Percentiles rank a stretch among this genome's conserved stretches.
phyloP scores from a whole-genome alignment of 2,113 vertebrate genomes.

The Ailuropoda melanoleuca region DNA sequence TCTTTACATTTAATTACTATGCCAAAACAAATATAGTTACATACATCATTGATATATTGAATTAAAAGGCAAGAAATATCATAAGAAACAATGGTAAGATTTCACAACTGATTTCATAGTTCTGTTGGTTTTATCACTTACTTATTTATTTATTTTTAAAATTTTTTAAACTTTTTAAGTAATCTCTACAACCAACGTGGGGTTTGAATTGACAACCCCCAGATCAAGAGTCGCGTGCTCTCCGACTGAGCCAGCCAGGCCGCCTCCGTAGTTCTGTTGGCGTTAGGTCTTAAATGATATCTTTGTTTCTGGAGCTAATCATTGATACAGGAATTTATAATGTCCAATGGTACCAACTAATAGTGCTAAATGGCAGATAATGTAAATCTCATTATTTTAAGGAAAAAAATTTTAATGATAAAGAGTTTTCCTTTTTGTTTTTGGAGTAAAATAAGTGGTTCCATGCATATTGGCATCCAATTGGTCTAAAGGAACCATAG shows the following conservation, averaged over 20 bases:
- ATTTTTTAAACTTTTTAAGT: neutral
- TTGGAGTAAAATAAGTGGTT: neutral
- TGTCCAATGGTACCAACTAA: neutral
- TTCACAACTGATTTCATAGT: neutral
- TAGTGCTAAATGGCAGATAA: neutral
- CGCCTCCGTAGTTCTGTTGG: neutral
- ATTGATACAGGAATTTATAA: neutral
- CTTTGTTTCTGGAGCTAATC: neutral
- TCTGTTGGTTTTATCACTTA: neutral
- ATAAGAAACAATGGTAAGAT: neutral
- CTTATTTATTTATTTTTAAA: neutral
- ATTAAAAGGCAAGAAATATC: neutral
- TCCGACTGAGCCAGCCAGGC: neutral
- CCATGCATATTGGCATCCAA: neutral
- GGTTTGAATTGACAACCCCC: neutral
- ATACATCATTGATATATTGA: neutral
- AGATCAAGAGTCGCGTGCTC: neutral
- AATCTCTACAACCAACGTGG: neutral
- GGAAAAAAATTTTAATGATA: neutral
- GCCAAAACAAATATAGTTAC: neutral
- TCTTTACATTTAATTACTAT: neutral
- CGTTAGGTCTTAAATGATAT: neutral
- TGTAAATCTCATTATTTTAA: neutral
- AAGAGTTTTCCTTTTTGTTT: neutral
- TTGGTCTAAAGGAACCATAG: neutral